Percentiles rank a stretch among this genome's conserved stretches.
Evolutionary conservation across 2,797 vertebrate genomes (phyloP).

Genomic region (Gymnocypris eckloni): DNA sequence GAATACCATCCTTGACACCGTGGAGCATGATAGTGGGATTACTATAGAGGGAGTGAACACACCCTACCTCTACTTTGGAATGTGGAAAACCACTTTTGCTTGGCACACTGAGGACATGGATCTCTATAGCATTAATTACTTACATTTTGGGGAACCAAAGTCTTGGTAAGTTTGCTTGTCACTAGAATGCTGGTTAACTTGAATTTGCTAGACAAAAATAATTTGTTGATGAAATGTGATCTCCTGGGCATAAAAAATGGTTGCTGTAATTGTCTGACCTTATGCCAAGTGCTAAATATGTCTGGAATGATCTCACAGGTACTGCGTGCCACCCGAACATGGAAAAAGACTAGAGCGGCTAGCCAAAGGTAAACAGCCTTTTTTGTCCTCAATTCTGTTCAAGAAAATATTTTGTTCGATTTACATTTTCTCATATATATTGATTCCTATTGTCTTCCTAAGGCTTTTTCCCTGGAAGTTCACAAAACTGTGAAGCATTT

Average conservation of each 20-base stretch:
- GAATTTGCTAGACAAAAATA: background rate
- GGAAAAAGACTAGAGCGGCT: conserved; percentile 94
- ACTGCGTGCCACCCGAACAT: conserved; percentile 92
- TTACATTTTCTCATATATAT: background rate
- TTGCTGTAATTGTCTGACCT: background rate
- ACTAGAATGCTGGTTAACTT: background rate
- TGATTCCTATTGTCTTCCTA: conserved; percentile 8
- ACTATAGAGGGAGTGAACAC: conserved; percentile 98
- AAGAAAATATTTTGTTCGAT: background rate
- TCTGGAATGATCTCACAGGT: conserved; percentile 79
- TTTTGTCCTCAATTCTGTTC: background rate
- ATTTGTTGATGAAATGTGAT: background rate
- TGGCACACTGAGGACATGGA: conserved; percentile 99
- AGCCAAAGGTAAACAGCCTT: conserved; percentile 86
- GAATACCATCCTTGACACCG: conserved; percentile 92
- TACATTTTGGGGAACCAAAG: conserved; percentile 98
- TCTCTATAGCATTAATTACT: conserved; percentile 97
- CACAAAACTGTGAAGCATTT: conserved; percentile 96
- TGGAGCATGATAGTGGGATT: conserved; percentile 93
- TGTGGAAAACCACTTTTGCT: conserved; percentile 99
- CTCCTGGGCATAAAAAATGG: background rate
- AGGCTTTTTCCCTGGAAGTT: conserved; percentile 97
- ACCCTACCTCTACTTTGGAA: conserved; percentile 96
- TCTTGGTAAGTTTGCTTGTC: conserved; percentile 85
- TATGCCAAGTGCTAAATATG: background rate